Percentiles rank a stretch among this genome's conserved stretches.
These are phyloP conservation scores for Geophilus truncorum DNA, from an alignment of 2,888 invertebrate genomes.

Conservation along the genomic window DNA sequence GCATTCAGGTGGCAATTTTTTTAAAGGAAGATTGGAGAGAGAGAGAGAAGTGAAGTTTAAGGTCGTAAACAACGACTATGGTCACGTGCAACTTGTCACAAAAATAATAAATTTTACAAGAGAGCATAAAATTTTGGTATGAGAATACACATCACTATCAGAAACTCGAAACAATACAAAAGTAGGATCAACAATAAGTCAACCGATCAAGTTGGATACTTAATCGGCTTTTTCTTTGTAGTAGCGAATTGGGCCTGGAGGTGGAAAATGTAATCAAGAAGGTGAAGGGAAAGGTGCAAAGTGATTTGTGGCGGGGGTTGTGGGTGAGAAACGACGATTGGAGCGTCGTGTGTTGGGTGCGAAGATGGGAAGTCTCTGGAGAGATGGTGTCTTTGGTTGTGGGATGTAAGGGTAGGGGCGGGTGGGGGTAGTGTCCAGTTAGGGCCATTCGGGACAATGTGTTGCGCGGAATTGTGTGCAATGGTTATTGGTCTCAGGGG, in stretches of 20 bases:
- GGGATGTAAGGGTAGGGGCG: too few species aligned
- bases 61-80: too few species aligned
- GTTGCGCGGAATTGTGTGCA: conserved; percentile 4
- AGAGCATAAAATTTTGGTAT: too few species aligned
- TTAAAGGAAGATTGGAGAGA: too few species aligned
- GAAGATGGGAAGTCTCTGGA: neutral
- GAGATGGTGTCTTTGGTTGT: too few species aligned
- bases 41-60: too few species aligned
- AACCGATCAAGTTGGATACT: too few species aligned
- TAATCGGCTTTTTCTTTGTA: neutral
- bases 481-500: neutral
- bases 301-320: neutral
- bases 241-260: neutral
- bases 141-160: too few species aligned
- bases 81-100: too few species aligned
- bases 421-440: neutral
- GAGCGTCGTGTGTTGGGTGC: neutral
- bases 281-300: neutral
- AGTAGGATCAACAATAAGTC: too few species aligned
- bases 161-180: too few species aligned
- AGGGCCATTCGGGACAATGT: conserved; percentile 10
- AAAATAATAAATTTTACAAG: too few species aligned
- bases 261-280: neutral
- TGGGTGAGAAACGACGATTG: neutral
- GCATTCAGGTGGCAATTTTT: neutral